Evolutionary conservation across 1,140 invertebrate genomes (phyloP).

Genomic region (Eumaeus atala): DNA sequence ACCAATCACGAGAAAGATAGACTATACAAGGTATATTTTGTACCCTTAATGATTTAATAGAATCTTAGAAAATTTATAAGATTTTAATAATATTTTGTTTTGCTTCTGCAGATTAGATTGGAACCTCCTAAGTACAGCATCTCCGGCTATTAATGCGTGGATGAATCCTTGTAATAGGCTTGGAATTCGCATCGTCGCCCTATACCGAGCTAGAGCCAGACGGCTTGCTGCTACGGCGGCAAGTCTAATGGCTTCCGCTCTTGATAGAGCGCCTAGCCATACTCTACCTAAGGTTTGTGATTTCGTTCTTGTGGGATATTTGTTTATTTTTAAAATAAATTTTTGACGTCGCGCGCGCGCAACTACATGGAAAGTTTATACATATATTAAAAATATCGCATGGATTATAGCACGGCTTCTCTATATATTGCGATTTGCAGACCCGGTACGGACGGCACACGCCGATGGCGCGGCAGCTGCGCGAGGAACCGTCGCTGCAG

Average conservation of each 20-base stretch:
- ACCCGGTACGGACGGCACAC: constrained; percentile 93
- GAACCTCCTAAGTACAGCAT: constrained; percentile 96
- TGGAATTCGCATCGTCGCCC: constrained; percentile 86
- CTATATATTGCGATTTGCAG: constrained; percentile 61
- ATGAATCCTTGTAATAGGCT: constrained; percentile 95
- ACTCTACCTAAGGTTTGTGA: constrained; percentile 84
- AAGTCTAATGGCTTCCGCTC: constrained; percentile 94
- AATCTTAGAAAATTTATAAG: not conserved
- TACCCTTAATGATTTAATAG: too few species aligned
- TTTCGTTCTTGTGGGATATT: not conserved
- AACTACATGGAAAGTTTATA: too few species aligned
- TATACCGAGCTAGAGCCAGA: constrained; percentile 84
- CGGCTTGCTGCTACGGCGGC: constrained; percentile 91
- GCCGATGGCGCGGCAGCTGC: constrained; percentile 90
- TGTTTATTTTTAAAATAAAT: not conserved
- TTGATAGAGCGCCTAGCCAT: constrained; percentile 89
- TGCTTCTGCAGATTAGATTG: constrained; percentile 84
- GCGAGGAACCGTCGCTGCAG: constrained; percentile 97
- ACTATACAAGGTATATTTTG: constrained; percentile 85
- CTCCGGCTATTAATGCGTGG: constrained; percentile 97
- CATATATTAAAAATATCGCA: too few species aligned
- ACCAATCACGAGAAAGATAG: constrained; percentile 95
- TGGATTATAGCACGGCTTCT: too few species aligned
- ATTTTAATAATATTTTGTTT: not conserved
- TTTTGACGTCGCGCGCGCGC: too few species aligned